These are phyloP conservation scores for Isaurus tuberculatus DNA, from an alignment of 92 coral and sea anemone species.

Conservation along the genomic window DNA sequence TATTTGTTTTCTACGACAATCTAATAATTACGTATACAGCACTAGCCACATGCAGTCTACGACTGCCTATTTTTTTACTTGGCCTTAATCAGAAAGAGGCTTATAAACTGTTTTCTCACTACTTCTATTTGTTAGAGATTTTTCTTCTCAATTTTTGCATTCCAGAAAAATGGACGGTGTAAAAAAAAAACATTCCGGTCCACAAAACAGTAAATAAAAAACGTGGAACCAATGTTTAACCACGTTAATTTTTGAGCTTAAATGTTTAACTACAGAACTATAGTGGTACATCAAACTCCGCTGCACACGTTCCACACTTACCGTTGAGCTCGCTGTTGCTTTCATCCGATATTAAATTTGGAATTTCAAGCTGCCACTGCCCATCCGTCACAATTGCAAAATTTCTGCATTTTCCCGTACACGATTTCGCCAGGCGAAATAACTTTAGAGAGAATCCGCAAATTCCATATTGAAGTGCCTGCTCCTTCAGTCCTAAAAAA, in stretches of 20 bases:
- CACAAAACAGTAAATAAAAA: not conserved
- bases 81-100: constrained; percentile 28
- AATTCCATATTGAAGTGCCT: constrained; percentile 47
- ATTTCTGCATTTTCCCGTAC: constrained; percentile 43
- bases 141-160: too few relatives aligned
- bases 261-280: constrained; percentile 21
- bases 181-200: not conserved
- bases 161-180: constrained; percentile 21
- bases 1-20: too few relatives aligned
- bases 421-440: constrained; percentile 50
- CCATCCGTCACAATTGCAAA: constrained; percentile 57
- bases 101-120: constrained; percentile 27
- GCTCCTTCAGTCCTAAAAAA: constrained; percentile 49
- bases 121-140: constrained; percentile 10
- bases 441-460: constrained; percentile 51
- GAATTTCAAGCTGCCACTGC: constrained; percentile 54
- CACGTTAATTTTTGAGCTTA: constrained; percentile 13
- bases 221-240: constrained; percentile 38
- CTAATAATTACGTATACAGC: too few relatives aligned
- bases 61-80: too few relatives aligned
- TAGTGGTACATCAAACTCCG: constrained; percentile 36
- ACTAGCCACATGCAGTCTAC: too few relatives aligned
- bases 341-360: constrained; percentile 51
- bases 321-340: constrained; percentile 51
- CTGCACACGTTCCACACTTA: constrained; percentile 40